These are phyloP conservation scores for Cavia aperea DNA, from an alignment of 2,113 vertebrate species.

Conservation along the genomic window DNA sequence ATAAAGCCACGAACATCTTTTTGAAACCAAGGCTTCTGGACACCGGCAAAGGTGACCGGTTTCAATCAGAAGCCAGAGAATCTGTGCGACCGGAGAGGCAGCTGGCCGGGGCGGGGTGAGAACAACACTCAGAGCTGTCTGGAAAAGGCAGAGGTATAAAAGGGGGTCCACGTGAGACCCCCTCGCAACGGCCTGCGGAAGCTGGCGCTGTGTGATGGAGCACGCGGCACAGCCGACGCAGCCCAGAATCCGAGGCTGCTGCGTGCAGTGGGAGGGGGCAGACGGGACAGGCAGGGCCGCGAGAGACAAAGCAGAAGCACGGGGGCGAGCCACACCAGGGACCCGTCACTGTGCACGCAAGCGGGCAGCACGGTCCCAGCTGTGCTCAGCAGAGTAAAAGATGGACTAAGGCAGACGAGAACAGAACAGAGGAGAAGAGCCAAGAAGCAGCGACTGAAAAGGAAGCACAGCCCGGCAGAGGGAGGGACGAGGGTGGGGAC, in stretches of 20 bases:
- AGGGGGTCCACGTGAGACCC: rapidly evolving
- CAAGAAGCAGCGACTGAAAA: not conserved
- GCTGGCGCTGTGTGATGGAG: not conserved
- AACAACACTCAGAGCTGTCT: not conserved
- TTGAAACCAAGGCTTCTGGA: not conserved
- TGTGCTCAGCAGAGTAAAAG: not conserved
- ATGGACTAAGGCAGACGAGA: not conserved
- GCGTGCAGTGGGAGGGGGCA: not conserved
- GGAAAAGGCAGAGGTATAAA: no score
- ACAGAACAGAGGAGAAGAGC: not conserved
- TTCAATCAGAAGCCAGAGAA: not conserved
- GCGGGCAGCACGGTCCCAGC: not conserved
- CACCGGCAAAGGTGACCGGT: not conserved
- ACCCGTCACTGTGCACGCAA: not conserved
- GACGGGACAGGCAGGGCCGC: not conserved
- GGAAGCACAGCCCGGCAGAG: no score
- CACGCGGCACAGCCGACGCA: not conserved
- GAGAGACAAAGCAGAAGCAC: not conserved
- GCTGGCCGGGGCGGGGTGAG: no score
- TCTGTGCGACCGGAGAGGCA: not conserved
- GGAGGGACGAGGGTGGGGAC: no score
- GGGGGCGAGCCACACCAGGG: not conserved
- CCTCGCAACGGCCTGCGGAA: not conserved
- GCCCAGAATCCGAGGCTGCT: not conserved
- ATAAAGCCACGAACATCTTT: not conserved